Conservation (phyloP, 1,140 invertebrate genomes). For the Reticulitermes speratus region DNA sequence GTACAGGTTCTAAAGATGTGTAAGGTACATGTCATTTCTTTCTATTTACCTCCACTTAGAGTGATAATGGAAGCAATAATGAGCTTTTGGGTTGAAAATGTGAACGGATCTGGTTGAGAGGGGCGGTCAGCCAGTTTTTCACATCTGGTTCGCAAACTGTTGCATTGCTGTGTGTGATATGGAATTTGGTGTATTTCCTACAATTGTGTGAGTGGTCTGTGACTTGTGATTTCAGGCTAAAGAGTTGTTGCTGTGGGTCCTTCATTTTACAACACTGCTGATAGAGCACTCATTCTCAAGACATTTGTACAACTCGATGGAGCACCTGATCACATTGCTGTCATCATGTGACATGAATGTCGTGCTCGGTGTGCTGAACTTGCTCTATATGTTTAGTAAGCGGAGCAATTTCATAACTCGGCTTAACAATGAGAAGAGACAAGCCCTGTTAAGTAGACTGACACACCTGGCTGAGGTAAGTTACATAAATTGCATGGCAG, state of each 20-base stretch:
- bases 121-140: too few species aligned
- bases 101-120: too few species aligned
- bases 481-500: conserved; percentile 17
- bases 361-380: conserved; percentile 81
- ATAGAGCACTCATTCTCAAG: conserved; percentile 91
- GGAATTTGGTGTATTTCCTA: too few species aligned
- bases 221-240: conserved; percentile 60
- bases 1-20: too few species aligned
- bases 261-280: conserved; percentile 81
- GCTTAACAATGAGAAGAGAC: conserved; percentile 70
- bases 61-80: too few species aligned
- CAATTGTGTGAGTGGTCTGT: too few species aligned
- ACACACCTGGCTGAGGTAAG: conserved; percentile 79
- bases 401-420: conserved; percentile 86
- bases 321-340: conserved; percentile 79
- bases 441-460: conserved; percentile 72
- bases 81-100: too few species aligned
- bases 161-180: too few species aligned
- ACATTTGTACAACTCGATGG: conserved; percentile 89
- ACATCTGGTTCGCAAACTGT: too few species aligned
- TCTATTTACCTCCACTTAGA: too few species aligned
- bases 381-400: conserved; percentile 92
- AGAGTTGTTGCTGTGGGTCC: conserved; percentile 71
- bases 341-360: conserved; percentile 84
- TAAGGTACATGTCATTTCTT: too few species aligned